Base-by-base conservation (phyloP, 1,140 invertebrate species). In the Hycleus phaleratus region DNA sequence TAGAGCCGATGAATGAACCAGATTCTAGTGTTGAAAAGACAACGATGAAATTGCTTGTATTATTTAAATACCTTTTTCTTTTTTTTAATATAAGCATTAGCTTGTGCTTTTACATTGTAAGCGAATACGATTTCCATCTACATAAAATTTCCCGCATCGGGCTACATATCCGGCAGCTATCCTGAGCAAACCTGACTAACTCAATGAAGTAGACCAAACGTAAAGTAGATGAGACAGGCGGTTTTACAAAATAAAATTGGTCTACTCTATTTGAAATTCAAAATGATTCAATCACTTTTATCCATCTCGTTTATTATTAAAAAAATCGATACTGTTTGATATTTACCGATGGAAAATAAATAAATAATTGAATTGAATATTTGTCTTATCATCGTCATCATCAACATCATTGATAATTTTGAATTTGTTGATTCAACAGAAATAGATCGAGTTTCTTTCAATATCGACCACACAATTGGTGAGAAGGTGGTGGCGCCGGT, bases 171-270 rank as follows among this genome's bases (percentile, higher is more conserved):
- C 63, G 65, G 61, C 51, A 62, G 67, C 67, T 61, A 67, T 64
- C 57, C 51, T 26, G 46, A 62, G 53, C 54, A 62, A 62, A 60
- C 58, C 56, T 60, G 51, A 51, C 67, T 68, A 67, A 68, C 65
- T 63, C 67, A 62, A 68, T 67, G 67, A 67, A 68, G 67, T 67
- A 62, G 60, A 60, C 65, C 67, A 68, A 68, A 68, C 63, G 66
- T 63, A 67, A 68, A 67, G 67, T 67, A 66, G 67, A 67, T 67
- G 65, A 67, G 67, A 67, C 67, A 65, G 67, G 61, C 64, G 63
- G 59, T 61, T 58, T 56, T 62, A 68, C 32, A 32, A 32, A 68
- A 68, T 68, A 68, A 66, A 67, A 67, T 57, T 67, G 62, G 59
- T 64, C 66, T 64, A 59, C 59, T 64, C 61, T 68, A 66, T 68